phyloP scores from a whole-genome alignment of 2,888 invertebrate genomes.

The Trichopoda pennipes region DNA sequence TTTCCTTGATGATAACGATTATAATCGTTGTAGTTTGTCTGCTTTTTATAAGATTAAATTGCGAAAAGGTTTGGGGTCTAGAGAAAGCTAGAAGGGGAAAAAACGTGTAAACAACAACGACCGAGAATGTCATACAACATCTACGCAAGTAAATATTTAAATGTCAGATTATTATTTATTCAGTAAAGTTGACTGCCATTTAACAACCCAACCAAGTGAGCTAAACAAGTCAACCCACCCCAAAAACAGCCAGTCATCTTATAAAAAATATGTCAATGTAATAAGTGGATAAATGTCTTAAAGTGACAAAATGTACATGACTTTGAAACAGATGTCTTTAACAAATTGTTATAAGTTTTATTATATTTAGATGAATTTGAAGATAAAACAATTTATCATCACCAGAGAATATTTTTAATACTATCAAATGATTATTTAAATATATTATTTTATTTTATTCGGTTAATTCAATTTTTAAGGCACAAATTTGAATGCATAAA shows the following conservation, averaged over 20 bases:
- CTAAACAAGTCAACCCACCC: neutral
- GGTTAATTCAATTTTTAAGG: no score
- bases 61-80: neutral
- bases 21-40: slow-evolving; percentile 44
- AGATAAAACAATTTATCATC: neutral
- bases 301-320: slow-evolving; percentile 51
- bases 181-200: slow-evolving; percentile 50
- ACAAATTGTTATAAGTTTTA: no score
- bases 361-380: no score
- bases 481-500: no score
- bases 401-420: no score
- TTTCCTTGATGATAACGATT: slow-evolving; percentile 60
- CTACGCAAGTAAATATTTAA: slow-evolving; percentile 79
- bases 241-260: slow-evolving; percentile 16
- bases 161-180: slow-evolving; percentile 75
- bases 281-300: slow-evolving; percentile 60
- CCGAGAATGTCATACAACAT: slow-evolving; percentile 74
- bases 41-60: neutral
- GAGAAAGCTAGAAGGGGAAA: neutral
- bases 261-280: slow-evolving; percentile 46
- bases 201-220: slow-evolving; percentile 5
- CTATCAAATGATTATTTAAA: no score
- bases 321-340: slow-evolving; percentile 15
- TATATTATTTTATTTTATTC: no score
- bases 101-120: slow-evolving; percentile 8